Base-by-base conservation (phyloP, 2,888 invertebrate genomes). In the Molanna angustata region DNA sequence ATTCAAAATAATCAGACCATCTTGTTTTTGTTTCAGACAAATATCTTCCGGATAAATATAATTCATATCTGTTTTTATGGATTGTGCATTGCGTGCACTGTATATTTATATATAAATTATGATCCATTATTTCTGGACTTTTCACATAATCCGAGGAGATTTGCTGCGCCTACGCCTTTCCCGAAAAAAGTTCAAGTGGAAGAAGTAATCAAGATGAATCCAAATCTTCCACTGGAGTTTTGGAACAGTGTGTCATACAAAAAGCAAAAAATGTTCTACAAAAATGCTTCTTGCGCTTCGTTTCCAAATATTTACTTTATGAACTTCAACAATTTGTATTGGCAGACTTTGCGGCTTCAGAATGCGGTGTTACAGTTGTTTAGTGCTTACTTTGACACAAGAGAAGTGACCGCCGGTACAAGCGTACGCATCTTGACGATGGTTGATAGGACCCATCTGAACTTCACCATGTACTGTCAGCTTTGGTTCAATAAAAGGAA, bases 401-500 rank as follows among this genome's bases (percentile, higher is more conserved):
- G 85, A 13, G 81, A 86, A 16, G 92, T 92, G 2, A 41, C 90
- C 49, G 74, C 83, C 44, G 91, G 90, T 0, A 90, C 92, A 6
- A 87, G 90, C 1, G 86, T 92, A 35, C 80, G 94, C 37, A 83
- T 94, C 44, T 78, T 94, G 35, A 88, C 86, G 40, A 94, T 94
- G 86, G 91, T 94, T 67, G 88, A 94, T 72, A 80, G 19, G 91
- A 57, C 88, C 93, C 63, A 88, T 89, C 66, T 94, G 93, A 0
- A 83, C 83, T 82, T 89, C 17, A 81, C 82, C 62, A 91, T 89
- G 4, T 88, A 83, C 70, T 94, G 92, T 69, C 94, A 90, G 69
- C 81, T 94, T 62, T 94, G 92, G 93, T 94, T 88, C 73, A 89
- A 90, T 62, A 86, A 85, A 21, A 85, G 86, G 62, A 85, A 83